Conservation (phyloP, 2,797 vertebrate species). For the Tachyglossus aculeatus region DNA sequence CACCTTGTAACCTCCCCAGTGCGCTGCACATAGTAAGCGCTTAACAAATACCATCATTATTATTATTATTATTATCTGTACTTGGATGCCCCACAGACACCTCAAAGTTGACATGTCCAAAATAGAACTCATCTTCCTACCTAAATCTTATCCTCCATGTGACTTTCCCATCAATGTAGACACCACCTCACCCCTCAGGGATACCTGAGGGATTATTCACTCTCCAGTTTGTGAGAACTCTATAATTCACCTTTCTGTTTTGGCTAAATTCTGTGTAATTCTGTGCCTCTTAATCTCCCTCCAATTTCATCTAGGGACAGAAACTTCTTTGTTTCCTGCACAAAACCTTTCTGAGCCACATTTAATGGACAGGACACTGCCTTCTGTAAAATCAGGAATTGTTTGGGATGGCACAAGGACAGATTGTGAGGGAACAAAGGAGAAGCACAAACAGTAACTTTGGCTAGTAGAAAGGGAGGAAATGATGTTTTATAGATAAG, state of each 20-base stretch:
- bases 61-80: too few species aligned
- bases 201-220: constrained; percentile 31
- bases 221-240: constrained; percentile 1
- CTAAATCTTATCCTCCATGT: too few species aligned
- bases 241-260: not conserved
- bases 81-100: too few species aligned
- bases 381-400: not conserved
- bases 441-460: not conserved
- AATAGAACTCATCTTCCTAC: too few species aligned
- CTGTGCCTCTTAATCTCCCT: not conserved
- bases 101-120: too few species aligned
- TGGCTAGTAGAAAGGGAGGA: not conserved
- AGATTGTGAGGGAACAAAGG: not conserved
- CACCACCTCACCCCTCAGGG: too few species aligned
- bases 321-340: not conserved
- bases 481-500: too few species aligned
- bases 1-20: too few species aligned
- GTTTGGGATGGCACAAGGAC: not conserved
- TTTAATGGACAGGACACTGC: not conserved
- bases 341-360: too few species aligned
- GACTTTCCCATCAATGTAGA: too few species aligned
- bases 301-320: not conserved
- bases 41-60: too few species aligned
- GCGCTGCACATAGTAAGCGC: too few species aligned
- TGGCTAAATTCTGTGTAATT: not conserved